Evolutionary conservation across 2,113 vertebrate species (phyloP).

Genomic region (Brachypteracias leptosomus): DNA sequence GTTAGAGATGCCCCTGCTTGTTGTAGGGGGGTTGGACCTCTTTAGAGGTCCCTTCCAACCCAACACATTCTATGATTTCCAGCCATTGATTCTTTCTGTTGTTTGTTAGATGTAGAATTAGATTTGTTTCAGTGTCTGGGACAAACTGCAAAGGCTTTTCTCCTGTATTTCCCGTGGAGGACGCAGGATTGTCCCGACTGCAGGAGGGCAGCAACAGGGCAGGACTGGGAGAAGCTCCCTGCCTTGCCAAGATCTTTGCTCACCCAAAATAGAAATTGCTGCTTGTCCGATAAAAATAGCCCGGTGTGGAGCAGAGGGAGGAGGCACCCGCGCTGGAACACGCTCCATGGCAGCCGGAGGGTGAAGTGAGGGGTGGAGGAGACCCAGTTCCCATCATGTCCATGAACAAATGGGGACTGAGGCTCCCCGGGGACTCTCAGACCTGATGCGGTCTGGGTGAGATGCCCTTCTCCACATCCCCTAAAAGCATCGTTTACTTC

Average conservation of each 20-base stretch:
- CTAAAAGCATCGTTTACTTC: not conserved
- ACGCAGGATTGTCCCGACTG: not conserved
- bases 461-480: not conserved
- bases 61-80: no score
- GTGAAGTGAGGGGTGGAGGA: accelerated
- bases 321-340: not conserved
- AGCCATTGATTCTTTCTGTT: not conserved
- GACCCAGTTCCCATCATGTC: not conserved
- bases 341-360: accelerated
- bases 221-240: not conserved
- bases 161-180: not conserved
- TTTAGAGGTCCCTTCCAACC: no score
- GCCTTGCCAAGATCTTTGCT: not conserved
- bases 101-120: not conserved
- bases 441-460: not conserved
- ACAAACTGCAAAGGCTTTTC: not conserved
- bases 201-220: not conserved
- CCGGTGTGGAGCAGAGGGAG: accelerated
- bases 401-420: accelerated
- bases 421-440: not conserved
- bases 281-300: slow-evolving; percentile 28
- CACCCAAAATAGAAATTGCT: not conserved
- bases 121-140: not conserved
- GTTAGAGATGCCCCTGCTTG: no score
- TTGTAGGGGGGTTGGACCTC: no score